Base-by-base conservation (phyloP, 2,888 invertebrate species). In the Nymphalis polychloros region DNA sequence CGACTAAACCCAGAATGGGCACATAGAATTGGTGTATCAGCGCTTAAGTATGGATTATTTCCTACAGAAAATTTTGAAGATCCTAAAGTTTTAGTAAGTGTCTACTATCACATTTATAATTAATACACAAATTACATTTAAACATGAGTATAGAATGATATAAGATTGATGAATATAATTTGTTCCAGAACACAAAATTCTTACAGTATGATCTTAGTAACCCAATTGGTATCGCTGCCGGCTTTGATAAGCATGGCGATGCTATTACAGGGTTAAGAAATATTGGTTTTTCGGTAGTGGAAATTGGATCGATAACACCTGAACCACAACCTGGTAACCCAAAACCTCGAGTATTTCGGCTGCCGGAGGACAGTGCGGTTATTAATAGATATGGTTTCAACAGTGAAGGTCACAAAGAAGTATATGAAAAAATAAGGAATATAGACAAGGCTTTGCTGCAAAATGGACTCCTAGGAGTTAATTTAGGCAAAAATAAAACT, bases 201-300 rank as follows among this genome's bases (percentile, higher is more conserved):
- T 96, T 97, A 84, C 94, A 95, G 27, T 92, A 94, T 72, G 85
- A 95, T 17, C 94, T 99, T 71, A 92, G 93, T 65, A 99, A 98
- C 91, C 99, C 99, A 0, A 88, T 99, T 77, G 99, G 99, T n/a
- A 95, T 99, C 80, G 99, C 99, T 35, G 99, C 99, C 68, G 99
- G 99, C 8, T 99, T 99, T 90, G 99, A 99, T 87, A 99, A 99
- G 87, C 96, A 99, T 88, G 99, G 96, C 8, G 98, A 99, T 92
- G 98, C 97, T 27, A 93, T 98, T 2, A 87, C 95, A 78, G 97
- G 97, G 0, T 88, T 99, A 50, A 93, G 94, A 71, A 95, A 95
- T 79, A 90, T 98, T 68, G 99, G 99, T 0, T 99, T 99, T 89
- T 97, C 99, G 7, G 97, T 98, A 86, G 95, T 99, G 27, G 99